Evolutionary conservation across 1,140 invertebrate species (phyloP), one percentile per base, ranked within the genome.

Genomic region (Drosophila suzukii): DNA sequence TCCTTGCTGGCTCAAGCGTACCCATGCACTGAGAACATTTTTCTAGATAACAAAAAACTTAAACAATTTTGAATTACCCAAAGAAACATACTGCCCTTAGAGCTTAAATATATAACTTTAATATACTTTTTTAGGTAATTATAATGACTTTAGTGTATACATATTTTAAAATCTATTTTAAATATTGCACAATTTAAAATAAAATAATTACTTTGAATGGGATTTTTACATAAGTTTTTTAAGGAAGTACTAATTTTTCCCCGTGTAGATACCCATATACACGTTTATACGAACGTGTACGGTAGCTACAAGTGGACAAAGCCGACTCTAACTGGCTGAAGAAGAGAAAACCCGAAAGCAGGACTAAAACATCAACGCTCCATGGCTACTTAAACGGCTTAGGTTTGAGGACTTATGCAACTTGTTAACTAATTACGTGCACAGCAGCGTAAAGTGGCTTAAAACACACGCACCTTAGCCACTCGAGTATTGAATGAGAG

Each of bases 381-480:
- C 39, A 57, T 55, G 57, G 82, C 82, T 86, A 78, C 78, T 88
- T 88, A 75, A 82, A 85, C 61, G 50, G 65, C 70, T 86, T 75
- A 86, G 74, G 65, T 82, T 82, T 78, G 46, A 72, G 78, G 78
- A 63, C 70, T 88, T 76, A 88, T 75, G 75, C 70, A 75, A 88
- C 65, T 86, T 86, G 83, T 82, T 86, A 86, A 79, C 78, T 76
- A 86, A 86, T 86, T 86, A 86, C 59, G 70, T 67, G 58, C 32
- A 44, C 44, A 57, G 50, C 53, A 67, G 47, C 61, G 49, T 47
- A 67, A 60, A 63, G 46, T 62, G 60, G 53, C 32, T 54, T 51
- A 57, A 75, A 46, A 41, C 53, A 65, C 59, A 47, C 17, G 36
- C 34, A 55, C 39, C 41, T 43, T 24, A 36, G 15, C 24, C 43